A percentile compares a stretch with the other conserved stretches of the same genome.
phyloP scores from a whole-genome alignment of 2,113 vertebrate species.

The Acrocephalus kingi region DNA sequence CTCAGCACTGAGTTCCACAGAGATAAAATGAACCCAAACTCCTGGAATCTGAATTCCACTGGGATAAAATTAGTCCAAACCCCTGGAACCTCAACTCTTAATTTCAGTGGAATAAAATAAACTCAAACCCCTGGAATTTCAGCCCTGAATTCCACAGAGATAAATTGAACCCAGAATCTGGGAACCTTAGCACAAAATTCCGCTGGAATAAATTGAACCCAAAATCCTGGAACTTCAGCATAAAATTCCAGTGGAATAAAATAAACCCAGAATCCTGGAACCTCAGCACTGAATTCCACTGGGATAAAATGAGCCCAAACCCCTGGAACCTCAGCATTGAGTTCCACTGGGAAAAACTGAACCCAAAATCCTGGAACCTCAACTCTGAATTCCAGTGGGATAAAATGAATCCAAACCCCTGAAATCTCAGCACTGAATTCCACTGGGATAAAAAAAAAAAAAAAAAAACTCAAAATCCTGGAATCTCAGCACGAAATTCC shows the following conservation, averaged over 20 bases:
- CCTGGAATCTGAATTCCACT: not conserved
- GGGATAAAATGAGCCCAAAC: not conserved
- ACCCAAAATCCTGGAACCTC: accelerated
- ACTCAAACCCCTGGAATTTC: too few relatives aligned
- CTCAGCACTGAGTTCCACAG: not conserved
- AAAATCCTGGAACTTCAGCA: not conserved
- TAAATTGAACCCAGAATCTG: not conserved
- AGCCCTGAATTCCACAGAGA: not conserved
- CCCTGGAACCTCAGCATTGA: accelerated
- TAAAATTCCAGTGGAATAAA: accelerated
- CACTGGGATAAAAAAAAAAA: not conserved
- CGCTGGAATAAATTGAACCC: not conserved
- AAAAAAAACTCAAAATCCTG: not conserved
- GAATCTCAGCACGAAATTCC: not conserved
- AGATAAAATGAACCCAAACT: accelerated
- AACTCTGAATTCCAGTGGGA: not conserved
- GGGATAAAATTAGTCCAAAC: not conserved
- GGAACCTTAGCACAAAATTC: accelerated
- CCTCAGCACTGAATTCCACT: not conserved
- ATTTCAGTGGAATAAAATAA: not conserved
- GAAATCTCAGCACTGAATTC: accelerated
- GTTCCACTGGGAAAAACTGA: not conserved
- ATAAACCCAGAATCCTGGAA: accelerated
- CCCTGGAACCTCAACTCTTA: accelerated
- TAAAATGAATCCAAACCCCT: not conserved